A percentile compares a stretch with the other conserved stretches of the same genome.
phyloP scores from a whole-genome alignment of 2,888 invertebrate species.

The Cheilosia variabilis region DNA sequence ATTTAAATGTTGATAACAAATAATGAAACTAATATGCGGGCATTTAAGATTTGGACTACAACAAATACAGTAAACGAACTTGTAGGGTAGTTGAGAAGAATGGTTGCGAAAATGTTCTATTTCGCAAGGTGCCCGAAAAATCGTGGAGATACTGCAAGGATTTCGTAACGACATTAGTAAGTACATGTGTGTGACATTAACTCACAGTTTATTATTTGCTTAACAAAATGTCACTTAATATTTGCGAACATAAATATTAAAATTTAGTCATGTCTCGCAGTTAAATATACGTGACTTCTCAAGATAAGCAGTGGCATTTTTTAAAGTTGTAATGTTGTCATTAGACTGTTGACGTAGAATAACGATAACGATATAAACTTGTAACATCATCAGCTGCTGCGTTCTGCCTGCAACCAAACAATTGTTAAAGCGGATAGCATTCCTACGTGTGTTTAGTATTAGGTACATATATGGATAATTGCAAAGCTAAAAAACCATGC shows the following conservation, averaged over 20 bases:
- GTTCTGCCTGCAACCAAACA: no score
- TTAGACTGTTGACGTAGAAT: neutral
- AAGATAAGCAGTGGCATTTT: neutral
- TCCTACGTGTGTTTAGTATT: no score
- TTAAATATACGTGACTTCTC: neutral
- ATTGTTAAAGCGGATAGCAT: neutral
- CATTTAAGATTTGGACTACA: slow-evolving; percentile 48
- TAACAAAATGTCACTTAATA: neutral
- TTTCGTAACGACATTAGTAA: slow-evolving; percentile 94
- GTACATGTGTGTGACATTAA: slow-evolving; percentile 79
- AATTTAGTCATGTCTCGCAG: neutral
- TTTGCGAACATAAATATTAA: neutral
- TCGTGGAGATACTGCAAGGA: slow-evolving; percentile 91
- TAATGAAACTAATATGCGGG: neutral
- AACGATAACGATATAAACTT: neutral
- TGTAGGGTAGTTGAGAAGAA: slow-evolving; percentile 81
- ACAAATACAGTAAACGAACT: slow-evolving; percentile 68
- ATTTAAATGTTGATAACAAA: neutral
- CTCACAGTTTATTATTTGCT: neutral
- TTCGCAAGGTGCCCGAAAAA: slow-evolving; percentile 85
- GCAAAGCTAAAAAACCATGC: no score
- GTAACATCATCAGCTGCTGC: no score
- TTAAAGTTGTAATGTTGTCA: neutral
- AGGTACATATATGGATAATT: no score
- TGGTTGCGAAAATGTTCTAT: slow-evolving; percentile 81